Conservation (phyloP, 2,888 invertebrate species). For the Drosophila nigricruria region DNA sequence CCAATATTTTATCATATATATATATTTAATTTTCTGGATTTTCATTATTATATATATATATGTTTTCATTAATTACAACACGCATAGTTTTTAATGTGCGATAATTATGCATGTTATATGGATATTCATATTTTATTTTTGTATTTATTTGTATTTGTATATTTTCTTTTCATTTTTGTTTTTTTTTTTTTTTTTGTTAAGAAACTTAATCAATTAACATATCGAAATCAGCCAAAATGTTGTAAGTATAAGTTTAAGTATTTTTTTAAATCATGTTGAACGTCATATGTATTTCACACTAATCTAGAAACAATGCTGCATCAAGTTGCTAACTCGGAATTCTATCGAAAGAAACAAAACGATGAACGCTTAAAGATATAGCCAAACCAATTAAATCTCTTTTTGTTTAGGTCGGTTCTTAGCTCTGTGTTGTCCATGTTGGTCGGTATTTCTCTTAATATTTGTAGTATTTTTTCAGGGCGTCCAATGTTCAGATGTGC, state of each 20-base stretch:
- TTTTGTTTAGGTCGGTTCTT: slow-evolving; percentile 23
- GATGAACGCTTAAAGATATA: neutral
- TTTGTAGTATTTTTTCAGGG: slow-evolving; percentile 31
- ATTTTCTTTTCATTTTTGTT: slow-evolving; percentile 23
- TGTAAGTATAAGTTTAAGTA: neutral
- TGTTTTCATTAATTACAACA: slow-evolving; percentile 2
- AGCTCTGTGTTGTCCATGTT: slow-evolving; percentile 11
- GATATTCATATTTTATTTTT: slow-evolving; percentile 32
- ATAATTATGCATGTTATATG: neutral
- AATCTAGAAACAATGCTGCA: slow-evolving; percentile 31
- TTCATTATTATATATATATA: slow-evolving; percentile 20
- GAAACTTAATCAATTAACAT: slow-evolving; percentile 34
- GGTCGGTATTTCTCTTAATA: slow-evolving; percentile 10
- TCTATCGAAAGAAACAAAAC: neutral
- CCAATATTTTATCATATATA: slow-evolving; percentile 36
- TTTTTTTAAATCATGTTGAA: slow-evolving; percentile 47
- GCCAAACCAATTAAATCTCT: slow-evolving; percentile 44
- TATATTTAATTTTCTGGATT: slow-evolving; percentile 22
- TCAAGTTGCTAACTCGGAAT: slow-evolving; percentile 3
- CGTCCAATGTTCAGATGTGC: slow-evolving; percentile 58
- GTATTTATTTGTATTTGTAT: slow-evolving; percentile 76
- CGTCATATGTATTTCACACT: slow-evolving; percentile 52
- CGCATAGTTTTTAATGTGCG: slow-evolving; percentile 22
- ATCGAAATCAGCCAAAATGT: slow-evolving; percentile 17
- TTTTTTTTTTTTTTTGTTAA: slow-evolving; percentile 23